Base-by-base conservation (phyloP, 2,797 vertebrate species). In the Rhadinocentrus ornatus region DNA sequence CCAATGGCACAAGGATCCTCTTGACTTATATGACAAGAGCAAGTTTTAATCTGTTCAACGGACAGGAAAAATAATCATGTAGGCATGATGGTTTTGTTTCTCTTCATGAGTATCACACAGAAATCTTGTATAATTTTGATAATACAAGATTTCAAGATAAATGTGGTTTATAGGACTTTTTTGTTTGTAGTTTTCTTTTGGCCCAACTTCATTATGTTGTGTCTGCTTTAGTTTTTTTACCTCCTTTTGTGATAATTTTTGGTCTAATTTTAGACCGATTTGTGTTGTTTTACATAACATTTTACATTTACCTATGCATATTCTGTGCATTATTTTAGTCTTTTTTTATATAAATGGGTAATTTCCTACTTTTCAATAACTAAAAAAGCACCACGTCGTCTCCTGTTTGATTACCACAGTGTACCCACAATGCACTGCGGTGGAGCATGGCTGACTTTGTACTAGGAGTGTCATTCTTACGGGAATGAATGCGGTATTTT, bases 351-450 rank as follows among this genome's bases (percentile, higher is more conserved):
- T 10, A 35, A 39, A 48, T 2, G 4, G 8, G 0, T 1, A 62
- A 48, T 72, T 24, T 75, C 69, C 79, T 27, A 57, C 15, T 57
- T 0, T 79, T 18, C 2, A 0, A 3, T 60, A 3, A 0, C 29
- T 0, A 0, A 0, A 37, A 91, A 90, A 3, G 77, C 74, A 82
- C 7, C 81, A 72, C 0, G 6, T 0, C 1, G 15, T 68, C 48
- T 7, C 4, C 18, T 4, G 1, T 37, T 7, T 24, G 22, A 18
- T 53, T 44, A 31, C 12, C 55, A 0, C 6, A 3, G 1, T 10
- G 0, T 34, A 75, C 90, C 91, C 93, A 90, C 18, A 71, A 84
- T 91, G 77, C 93, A 89, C 52, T 72, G 85, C 85, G 78, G 29
- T 68, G 66, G 9, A 92, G 77, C 70, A 94, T 93, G 93, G 92